These are phyloP conservation scores for Heliopora coerulea DNA, from an alignment of 92 coral and sea anemone species.

Conservation along the genomic window DNA sequence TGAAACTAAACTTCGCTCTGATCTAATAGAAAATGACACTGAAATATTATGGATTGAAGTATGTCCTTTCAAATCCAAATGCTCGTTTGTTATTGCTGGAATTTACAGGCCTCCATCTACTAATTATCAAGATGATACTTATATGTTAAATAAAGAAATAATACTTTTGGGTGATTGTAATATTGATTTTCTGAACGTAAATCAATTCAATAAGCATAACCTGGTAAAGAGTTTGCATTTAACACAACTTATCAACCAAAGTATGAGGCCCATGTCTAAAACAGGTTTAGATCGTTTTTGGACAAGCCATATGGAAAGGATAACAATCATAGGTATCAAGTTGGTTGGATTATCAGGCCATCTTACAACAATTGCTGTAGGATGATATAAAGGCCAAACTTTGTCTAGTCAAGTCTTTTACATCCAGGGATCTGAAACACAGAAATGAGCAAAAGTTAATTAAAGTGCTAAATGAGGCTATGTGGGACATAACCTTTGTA, in stretches of 20 bases:
- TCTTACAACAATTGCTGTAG: neutral
- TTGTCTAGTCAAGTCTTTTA: too few species aligned
- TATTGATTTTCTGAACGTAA: neutral
- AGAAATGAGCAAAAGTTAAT: too few species aligned
- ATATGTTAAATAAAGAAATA: neutral
- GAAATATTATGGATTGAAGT: neutral
- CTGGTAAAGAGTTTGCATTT: neutral
- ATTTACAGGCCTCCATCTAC: too few species aligned
- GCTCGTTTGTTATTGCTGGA: too few species aligned
- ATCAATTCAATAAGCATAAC: neutral
- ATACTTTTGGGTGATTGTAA: constrained; percentile 1
- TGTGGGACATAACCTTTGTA: too few species aligned
- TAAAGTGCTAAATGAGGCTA: too few species aligned
- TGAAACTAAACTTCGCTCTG: neutral
- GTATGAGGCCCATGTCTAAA: neutral
- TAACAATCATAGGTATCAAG: neutral
- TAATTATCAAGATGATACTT: neutral
- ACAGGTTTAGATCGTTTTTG: neutral
- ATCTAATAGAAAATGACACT: neutral
- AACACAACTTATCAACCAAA: neutral
- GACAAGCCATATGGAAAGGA: neutral
- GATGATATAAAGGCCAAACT: neutral
- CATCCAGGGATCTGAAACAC: too few species aligned
- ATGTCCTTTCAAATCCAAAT: too few species aligned
- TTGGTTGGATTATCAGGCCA: neutral